phyloP scores from a whole-genome alignment of 2,797 vertebrate species.

The Rhinogobio ventralis region DNA sequence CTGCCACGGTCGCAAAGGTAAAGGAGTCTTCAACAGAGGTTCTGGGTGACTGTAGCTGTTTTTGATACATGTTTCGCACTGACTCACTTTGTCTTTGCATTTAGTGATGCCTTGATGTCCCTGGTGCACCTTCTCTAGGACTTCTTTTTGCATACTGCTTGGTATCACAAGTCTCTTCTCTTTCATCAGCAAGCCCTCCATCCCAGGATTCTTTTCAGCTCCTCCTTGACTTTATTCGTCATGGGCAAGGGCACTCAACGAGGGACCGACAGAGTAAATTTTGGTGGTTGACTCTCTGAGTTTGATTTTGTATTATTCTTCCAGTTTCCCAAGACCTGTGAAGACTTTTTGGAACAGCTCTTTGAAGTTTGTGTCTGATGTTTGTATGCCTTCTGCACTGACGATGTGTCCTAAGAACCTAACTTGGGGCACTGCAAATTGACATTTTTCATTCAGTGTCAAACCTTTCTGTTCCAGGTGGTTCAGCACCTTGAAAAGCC shows the following conservation, averaged over 20 bases:
- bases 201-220: no score
- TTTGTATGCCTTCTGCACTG: neutral
- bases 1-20: neutral
- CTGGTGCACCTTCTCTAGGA: neutral
- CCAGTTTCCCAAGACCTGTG: no score
- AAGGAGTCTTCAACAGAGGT: neutral
- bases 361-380: neutral
- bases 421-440: conserved; percentile 40
- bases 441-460: conserved; percentile 51
- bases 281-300: neutral
- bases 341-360: conserved; percentile 20
- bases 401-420: conserved; percentile 31
- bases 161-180: neutral
- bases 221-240: no score
- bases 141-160: neutral
- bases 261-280: no score
- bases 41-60: conserved; percentile 8
- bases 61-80: neutral
- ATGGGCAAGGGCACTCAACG: no score
- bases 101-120: conserved; percentile 9
- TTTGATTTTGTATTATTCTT: conserved; percentile 42
- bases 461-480: conserved; percentile 25
- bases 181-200: neutral
- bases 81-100: conserved; percentile 26
- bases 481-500: conserved; percentile 19